Evolutionary conservation across 2,797 vertebrate genomes (phyloP).

Genomic region (Buceros bicornis): DNA sequence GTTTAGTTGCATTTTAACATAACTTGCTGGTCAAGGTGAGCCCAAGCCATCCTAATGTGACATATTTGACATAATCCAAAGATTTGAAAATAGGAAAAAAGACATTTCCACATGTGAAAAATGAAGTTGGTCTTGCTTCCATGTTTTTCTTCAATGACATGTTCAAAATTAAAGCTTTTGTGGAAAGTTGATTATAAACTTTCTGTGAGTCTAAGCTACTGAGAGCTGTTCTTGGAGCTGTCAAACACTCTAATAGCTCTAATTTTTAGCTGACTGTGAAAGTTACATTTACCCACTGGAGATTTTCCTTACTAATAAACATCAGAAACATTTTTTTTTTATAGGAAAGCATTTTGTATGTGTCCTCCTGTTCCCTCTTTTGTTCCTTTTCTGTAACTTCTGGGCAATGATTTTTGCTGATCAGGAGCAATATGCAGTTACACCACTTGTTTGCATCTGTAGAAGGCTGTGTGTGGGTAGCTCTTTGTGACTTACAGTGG

Average conservation of each 20-base stretch:
- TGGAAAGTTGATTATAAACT: slow-evolving; percentile 16
- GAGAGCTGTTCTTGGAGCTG: slow-evolving; percentile 19
- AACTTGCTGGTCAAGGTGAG: background rate
- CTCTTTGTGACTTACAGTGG: background rate
- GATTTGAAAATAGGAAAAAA: no score
- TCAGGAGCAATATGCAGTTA: background rate
- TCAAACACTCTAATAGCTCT: background rate
- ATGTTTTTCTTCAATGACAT: background rate
- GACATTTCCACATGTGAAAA: background rate
- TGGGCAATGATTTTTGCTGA: background rate
- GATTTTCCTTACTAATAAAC: background rate
- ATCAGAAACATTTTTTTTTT: background rate
- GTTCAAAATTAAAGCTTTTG: slow-evolving; percentile 28
- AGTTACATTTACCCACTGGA: background rate
- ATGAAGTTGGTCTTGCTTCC: background rate
- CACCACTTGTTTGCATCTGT: background rate
- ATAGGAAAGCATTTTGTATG: background rate
- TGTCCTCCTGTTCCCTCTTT: background rate
- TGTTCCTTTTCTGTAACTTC: background rate
- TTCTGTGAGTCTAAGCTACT: background rate
- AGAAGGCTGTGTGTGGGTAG: background rate
- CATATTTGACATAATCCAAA: slow-evolving; percentile 10
- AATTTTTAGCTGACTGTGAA: background rate
- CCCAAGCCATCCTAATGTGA: background rate
- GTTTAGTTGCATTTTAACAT: slow-evolving; percentile 45